phyloP scores from a whole-genome alignment of 2,113 vertebrate genomes.

The Eclectus roratus region DNA sequence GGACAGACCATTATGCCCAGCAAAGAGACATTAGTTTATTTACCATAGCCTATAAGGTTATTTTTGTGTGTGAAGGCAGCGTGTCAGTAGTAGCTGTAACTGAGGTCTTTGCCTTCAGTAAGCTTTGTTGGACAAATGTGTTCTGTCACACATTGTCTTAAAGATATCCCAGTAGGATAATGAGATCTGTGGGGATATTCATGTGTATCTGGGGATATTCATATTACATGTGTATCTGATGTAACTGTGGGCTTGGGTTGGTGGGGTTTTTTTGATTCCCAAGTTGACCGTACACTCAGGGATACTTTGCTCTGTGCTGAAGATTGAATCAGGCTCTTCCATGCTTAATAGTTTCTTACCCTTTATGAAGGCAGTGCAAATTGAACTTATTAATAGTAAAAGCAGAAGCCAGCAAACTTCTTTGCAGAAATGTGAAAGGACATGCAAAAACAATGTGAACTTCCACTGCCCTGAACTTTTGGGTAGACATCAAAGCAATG shows the following conservation, averaged over 20 bases:
- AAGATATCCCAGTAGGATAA: neutral
- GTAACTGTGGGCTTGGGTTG: neutral
- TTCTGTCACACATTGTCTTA: neutral
- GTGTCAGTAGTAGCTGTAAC: neutral
- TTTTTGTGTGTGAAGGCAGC: neutral
- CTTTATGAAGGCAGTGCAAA: neutral
- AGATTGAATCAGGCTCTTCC: neutral
- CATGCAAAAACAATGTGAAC: neutral
- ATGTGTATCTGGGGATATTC: neutral
- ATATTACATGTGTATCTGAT: neutral
- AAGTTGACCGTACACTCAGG: neutral
- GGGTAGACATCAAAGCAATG: neutral
- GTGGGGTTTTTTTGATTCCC: neutral
- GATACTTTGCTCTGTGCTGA: neutral
- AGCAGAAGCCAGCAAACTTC: neutral
- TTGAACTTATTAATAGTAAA: neutral
- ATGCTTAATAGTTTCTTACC: neutral
- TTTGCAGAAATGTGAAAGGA: neutral
- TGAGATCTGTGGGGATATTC: neutral
- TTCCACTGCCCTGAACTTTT: neutral
- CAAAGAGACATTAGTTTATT: neutral
- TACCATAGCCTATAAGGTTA: neutral
- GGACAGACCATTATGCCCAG: neutral
- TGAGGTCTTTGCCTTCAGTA: neutral
- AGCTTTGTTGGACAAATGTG: neutral